Percentiles rank a stretch among this genome's conserved stretches.
Evolutionary conservation across 2,113 vertebrate genomes (phyloP).

Genomic region (Neolamprologus brichardi): DNA sequence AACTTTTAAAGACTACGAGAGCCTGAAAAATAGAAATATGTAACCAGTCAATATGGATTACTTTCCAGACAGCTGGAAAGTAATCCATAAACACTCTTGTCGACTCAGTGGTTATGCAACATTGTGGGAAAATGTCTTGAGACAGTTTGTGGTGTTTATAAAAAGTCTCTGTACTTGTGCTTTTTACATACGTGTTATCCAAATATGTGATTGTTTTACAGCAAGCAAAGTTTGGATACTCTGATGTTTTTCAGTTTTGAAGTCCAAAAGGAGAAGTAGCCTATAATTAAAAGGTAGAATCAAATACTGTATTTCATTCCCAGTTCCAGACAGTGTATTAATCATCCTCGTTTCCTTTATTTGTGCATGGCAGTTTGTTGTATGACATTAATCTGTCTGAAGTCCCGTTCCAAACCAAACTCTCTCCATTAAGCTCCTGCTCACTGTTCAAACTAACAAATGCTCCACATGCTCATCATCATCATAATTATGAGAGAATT

Average conservation of each 20-base stretch:
- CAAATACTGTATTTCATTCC: not conserved
- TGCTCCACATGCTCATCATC: not conserved
- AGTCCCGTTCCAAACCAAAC: conserved; percentile 27
- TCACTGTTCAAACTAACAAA: conserved; percentile 16
- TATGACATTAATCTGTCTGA: conserved; percentile 10
- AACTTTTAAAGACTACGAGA: not conserved
- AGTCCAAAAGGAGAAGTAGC: not conserved
- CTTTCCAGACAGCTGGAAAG: not conserved
- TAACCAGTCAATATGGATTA: not conserved
- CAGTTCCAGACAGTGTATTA: not conserved
- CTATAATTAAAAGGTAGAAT: not conserved
- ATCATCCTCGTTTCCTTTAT: not conserved
- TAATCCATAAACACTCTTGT: not conserved
- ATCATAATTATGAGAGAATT: conserved; percentile 17
- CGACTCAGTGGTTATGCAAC: not conserved
- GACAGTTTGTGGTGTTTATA: not conserved
- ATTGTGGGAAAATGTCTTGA: not conserved
- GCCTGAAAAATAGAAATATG: not conserved
- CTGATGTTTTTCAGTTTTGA: not conserved
- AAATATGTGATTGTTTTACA: not conserved
- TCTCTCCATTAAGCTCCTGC: conserved; percentile 3
- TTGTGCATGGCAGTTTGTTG: not conserved
- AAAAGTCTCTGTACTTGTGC: not conserved
- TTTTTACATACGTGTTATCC: not conserved
- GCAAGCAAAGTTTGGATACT: not conserved